Conservation (phyloP, 2,888 invertebrate genomes). For the Linnaemya tessellans region DNA sequence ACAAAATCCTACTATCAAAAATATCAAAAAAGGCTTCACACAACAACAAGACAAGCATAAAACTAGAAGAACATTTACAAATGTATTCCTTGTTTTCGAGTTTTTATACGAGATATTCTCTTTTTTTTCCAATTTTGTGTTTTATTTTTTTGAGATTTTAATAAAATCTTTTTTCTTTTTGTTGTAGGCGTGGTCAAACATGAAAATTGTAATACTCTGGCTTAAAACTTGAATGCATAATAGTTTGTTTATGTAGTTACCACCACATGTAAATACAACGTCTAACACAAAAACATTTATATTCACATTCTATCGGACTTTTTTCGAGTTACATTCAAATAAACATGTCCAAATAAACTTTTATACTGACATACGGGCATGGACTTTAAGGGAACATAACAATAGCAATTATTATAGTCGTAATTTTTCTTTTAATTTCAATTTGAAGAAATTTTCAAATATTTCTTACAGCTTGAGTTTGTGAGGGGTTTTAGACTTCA, state of each 20-base stretch:
- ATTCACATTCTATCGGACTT: constrained; percentile 6
- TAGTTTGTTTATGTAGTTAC: constrained; percentile 44
- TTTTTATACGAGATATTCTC: constrained; percentile 30
- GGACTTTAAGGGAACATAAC: constrained; percentile 52
- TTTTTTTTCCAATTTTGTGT: constrained; percentile 14
- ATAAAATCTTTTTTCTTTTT: constrained; percentile 64
- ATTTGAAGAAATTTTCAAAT: constrained; percentile 29
- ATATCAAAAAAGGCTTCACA: constrained; percentile 22
- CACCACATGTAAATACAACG: constrained; percentile 15
- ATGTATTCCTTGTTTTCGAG: constrained; percentile 58
- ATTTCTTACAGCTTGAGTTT: not conserved
- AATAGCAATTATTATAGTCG: constrained; percentile 67
- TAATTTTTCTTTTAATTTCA: constrained; percentile 43
- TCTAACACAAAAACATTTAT: constrained; percentile 15
- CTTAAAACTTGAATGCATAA: constrained; percentile 65
- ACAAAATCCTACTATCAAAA: constrained; percentile 48
- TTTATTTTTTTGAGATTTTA: constrained; percentile 55
- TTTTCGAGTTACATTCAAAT: not conserved
- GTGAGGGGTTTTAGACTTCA: constrained; percentile 5
- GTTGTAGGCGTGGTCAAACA: constrained; percentile 71
- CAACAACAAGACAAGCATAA: constrained; percentile 50
- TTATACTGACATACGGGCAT: not conserved
- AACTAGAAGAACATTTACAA: constrained; percentile 56
- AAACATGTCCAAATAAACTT: constrained; percentile 14
- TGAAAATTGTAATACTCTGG: constrained; percentile 65